Evolutionary conservation across 2,113 vertebrate genomes (phyloP).

Genomic region (Hippocampus barbouri): DNA sequence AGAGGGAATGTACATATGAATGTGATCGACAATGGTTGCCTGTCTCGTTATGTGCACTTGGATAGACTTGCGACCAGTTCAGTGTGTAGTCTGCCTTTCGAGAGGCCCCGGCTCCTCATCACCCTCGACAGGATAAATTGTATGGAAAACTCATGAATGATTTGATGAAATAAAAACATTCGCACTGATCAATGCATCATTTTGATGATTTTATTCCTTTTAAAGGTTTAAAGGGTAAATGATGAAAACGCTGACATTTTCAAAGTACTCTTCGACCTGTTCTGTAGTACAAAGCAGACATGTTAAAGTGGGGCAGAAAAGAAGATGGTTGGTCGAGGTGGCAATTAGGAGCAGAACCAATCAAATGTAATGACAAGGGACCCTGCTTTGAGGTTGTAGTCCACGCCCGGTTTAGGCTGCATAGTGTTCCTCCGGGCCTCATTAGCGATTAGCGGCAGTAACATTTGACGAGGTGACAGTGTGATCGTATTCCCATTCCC

Average conservation of each 20-base stretch:
- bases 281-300: background rate
- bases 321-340: background rate
- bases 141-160: no score
- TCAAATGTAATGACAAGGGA: constrained; percentile 33
- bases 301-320: background rate
- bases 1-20: background rate
- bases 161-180: background rate
- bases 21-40: background rate
- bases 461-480: constrained; percentile 40
- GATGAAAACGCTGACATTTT: background rate
- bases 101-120: no score
- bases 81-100: background rate
- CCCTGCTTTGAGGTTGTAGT: constrained; percentile 31
- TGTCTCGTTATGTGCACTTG: background rate
- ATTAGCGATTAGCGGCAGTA: constrained; percentile 46
- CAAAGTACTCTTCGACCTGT: background rate
- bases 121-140: no score
- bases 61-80: background rate
- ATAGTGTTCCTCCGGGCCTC: constrained; percentile 60
- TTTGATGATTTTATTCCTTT: no score
- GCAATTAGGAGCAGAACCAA: constrained; percentile 10
- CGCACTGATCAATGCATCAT: no score
- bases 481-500: constrained; percentile 18
- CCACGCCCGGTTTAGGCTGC: constrained; percentile 52
- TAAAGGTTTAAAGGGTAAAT: background rate